Base-by-base conservation (phyloP, 2,113 vertebrate species). In the Setophaga petechia region DNA sequence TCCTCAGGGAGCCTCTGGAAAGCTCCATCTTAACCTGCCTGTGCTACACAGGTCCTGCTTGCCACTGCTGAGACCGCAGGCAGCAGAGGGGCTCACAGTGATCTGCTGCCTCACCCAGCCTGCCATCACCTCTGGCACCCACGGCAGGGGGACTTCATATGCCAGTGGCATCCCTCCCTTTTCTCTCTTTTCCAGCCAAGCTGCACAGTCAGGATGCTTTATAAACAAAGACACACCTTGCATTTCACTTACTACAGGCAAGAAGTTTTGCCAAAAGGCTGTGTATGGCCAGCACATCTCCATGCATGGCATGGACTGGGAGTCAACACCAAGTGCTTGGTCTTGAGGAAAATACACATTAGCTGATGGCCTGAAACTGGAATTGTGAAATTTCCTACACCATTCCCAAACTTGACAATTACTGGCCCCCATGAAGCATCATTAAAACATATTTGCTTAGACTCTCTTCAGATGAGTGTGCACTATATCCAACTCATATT, bases 251-350 rank as follows among this genome's bases (percentile, higher is more conserved):
- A 15, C 12, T 44, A 17, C 2, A 41, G 9, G 39, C 31, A n/a
- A 54, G 31, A 63, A 37, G 20, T 54, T 76, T 37, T 58, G 41
- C 20, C 76, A 41, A 31, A 73, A 54, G 20, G 25, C 39, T 30
- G 11, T 3, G 4, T 24, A 12, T 37, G 17, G 5, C 31, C 63
- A 71, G 33, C 19, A 11, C 2, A n/a, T 22, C 41, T 65, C 83
- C 20, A 3, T 3, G 30, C 24, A 7, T 1, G 27, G 22, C 0
- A 0, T 3, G 12, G 30, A 39, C 27, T 13, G 58, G 9, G 33
- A 76, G 72, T 67, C 44, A 72, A 61, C 37, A 59, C 6, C 54
- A 19, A 63, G 30, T 67, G 21, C 39, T 35, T 43, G 23, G 41
- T 72, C 57, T 19, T 1, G 1, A 75, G 16, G 25, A 19, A 85